phyloP scores from a whole-genome alignment of 2,113 vertebrate genomes.

The Pteronura brasiliensis region DNA sequence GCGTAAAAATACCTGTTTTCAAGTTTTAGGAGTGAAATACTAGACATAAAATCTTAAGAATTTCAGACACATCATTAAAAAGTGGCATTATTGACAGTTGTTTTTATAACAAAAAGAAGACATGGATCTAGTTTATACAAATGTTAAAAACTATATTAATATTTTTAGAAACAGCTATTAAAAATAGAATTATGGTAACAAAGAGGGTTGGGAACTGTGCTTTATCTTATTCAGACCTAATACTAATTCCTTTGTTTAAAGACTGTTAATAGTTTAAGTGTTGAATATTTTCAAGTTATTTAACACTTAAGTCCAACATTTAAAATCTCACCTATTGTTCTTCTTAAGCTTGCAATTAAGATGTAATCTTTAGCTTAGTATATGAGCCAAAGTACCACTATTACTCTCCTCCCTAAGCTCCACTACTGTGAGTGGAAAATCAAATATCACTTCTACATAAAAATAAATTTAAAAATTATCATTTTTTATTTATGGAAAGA shows the following conservation, averaged over 20 bases:
- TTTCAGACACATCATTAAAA: not conserved
- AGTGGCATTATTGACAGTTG: not conserved
- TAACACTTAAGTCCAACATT: not conserved
- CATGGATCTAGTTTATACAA: not conserved
- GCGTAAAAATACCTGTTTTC: not conserved
- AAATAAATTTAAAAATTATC: not conserved
- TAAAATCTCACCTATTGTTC: not conserved
- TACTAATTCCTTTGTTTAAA: not conserved
- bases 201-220: not conserved
- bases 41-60: not conserved
- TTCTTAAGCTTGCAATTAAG: not conserved
- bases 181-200: not conserved
- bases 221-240: not conserved
- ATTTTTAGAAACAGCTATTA: not conserved
- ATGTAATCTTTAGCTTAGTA: not conserved
- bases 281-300: not conserved
- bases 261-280: not conserved
- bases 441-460: not conserved
- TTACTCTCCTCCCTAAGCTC: accelerated
- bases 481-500: not conserved
- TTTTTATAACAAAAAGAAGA: not conserved
- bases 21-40: not conserved
- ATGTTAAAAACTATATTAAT: not conserved
- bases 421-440: not conserved
- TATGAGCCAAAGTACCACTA: not conserved